Evolutionary conservation across 2,113 vertebrate species (phyloP), one percentile per base, ranked within the genome.

Genomic region (Pedetes capensis): DNA sequence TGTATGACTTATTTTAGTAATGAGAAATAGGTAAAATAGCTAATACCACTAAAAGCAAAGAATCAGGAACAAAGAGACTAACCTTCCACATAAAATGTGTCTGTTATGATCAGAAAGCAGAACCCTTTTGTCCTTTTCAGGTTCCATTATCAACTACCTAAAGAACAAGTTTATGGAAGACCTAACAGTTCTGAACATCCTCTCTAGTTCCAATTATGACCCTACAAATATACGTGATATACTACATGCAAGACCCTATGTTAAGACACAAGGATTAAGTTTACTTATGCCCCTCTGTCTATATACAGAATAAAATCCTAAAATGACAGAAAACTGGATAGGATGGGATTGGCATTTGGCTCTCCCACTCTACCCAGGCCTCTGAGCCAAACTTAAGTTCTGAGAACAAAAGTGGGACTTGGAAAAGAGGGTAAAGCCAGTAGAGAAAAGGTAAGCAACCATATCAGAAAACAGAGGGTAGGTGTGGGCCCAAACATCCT

Each of bases 121-220:
- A 84, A 83, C 12, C 25, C 51, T 14, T 68, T 85, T 69, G 42
- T 89, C 39, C 39, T 94, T 81, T 68, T 17, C 18, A 86, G n/a
- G n/a, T 86, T 86, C 49, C 55, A 86, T 4, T 82, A 87, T 29
- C 37, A 53, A 42, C 86, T 55, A 86, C 27, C 55, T 93, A 95
- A 92, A 44, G 57, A 91, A 89, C 29, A 94, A 68, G 63, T 85
- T 95, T 75, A 94, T 12, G 53, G 49, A 85, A 94, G 87, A 93
- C n/a, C 51, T 64, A 86, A 79, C 20, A 94, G 39, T 85, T 90
- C 78, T 61, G 86, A 93, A 94, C 37, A 79, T 80, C 16, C 82
- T 87, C 55, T 63, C n/a, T 87, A 93, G 18, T 39, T 82, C 76
- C 32, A 90, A 53, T 74, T 66, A 93, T 12, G 66, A 72, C 20